Evolutionary conservation across 2,113 vertebrate species (phyloP), one percentile per base, ranked within the genome.

Genomic region (Platysteira castanea): DNA sequence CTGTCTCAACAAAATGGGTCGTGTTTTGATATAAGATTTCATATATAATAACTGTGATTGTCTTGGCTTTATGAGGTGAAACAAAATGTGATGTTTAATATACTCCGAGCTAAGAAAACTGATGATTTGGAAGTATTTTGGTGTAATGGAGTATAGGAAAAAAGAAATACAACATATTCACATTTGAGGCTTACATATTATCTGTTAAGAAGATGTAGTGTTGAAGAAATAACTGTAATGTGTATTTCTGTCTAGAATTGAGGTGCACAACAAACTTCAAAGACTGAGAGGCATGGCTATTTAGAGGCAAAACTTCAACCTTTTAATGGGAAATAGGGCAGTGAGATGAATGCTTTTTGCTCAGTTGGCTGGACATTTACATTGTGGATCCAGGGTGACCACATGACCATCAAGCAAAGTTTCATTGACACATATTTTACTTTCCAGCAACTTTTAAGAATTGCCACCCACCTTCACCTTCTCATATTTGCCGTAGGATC

Each of bases 401-500:
- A 42, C 46, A 53, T 64, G 80, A 67, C 52, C 44, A 64, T 41
- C 47, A 42, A 60, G 74, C 64, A 82, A 91, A 94, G 84, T 95
- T 96, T 84, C 69, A 46, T 67, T 94, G 89, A 73, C 77, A 87
- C 22, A 13, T 46, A 61, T 91, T 95, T 84, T 86, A 61, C 69
- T 91, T 95, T 73, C 14, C 10, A 28, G 14, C 54, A 92, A 84
- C 91, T 95, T 95, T 64, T 56, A 78, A 84, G 81, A 84, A 56
- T 30, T 92, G 77, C 61, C 61, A 82, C 91, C 63, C 15, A 49
- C 71, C 69, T 92, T 92, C 71, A 92, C 68, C 35, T 90, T 50
- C 47, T 90, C 42, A 1, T 83, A 84, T 81, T 95, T 96, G 94
- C 89, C 95, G 92, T 93, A 86, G 86, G 84, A 73, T 84, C 57